Evolutionary conservation across 2,888 invertebrate genomes (phyloP), one percentile per base, ranked within the genome.

Genomic region (Calliphora vomitoria): DNA sequence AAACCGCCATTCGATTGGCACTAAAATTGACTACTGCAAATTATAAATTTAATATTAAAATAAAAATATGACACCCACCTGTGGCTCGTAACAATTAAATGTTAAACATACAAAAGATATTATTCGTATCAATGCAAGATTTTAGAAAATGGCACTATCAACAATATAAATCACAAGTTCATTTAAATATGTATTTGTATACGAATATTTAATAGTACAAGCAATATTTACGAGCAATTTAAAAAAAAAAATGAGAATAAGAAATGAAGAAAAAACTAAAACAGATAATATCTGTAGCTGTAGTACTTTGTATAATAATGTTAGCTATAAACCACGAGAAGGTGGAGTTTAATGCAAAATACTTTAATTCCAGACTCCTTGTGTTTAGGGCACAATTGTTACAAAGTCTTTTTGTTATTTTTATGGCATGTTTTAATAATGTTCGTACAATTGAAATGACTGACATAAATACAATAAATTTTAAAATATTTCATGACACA

Each of bases 381-480:
- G 66, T 68, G 76, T 76, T 83, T 83, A 64, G 41, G 69, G 53
- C 11, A 35, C 76, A 80, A 69, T 80, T 80, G 74, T 80, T 60
- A 44, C n/a, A 66, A 66, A 69, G 74, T 62, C 60, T 41, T 53
- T 85, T 69, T 85, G 60, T 62, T 68, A 35, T 62, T 69, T 79
- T 76, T 82, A 68, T 74, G 53, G 38, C 74, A 58, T 85, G 72
- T 66, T 85, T 81, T 66, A 55, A 76, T 64, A 75, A 62, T 55
- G 62, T 76, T 72, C 35, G 41, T 58, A 83, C 78, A 83, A 64
- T 47, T 69, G 64, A 78, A 76, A 78, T 76, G 76, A 83, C 50
- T 85, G 85, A 74, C 87, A 87, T 74, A 55, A 86, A 88, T 84
- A 82, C 79, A 84, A 85, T 85, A 84, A 85, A 85, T 86, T 55